Conservation (phyloP, 2,113 vertebrate species). For the Tetraodon nigroviridis region DNA sequence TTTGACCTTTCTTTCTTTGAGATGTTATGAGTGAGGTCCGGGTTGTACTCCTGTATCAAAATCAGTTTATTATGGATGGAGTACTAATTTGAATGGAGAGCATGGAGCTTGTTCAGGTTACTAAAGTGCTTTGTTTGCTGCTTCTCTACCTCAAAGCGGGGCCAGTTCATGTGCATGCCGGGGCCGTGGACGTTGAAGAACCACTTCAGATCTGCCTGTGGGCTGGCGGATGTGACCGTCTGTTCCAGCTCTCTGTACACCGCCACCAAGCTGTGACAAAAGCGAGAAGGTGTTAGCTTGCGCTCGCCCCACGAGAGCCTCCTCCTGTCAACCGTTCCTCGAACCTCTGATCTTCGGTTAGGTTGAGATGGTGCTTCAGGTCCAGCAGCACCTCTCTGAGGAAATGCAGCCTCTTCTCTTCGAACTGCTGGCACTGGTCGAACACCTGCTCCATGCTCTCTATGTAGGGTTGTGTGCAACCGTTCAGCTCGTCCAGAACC, state of each 20-base stretch:
- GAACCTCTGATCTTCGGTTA: conserved; percentile 89
- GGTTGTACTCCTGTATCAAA: conserved; percentile 86
- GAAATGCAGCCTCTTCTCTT: conserved; percentile 91
- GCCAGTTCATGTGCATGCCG: conserved; percentile 97
- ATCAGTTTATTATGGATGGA: neutral
- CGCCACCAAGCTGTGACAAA: conserved; percentile 76
- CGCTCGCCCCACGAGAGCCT: neutral
- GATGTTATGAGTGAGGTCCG: conserved; percentile 83
- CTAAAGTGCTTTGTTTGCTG: neutral
- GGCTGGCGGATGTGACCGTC: conserved; percentile 80
- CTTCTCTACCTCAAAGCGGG: conserved; percentile 87
- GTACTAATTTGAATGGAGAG: no score
- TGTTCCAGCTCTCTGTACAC: conserved; percentile 90
- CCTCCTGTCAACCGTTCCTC: neutral
- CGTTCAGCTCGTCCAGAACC: conserved; percentile 87
- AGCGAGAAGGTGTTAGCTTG: neutral
- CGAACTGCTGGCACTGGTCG: conserved; percentile 92
- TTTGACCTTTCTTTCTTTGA: conserved; percentile 84
- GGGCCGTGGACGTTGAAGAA: conserved; percentile 85
- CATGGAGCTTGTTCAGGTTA: no score
- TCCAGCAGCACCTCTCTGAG: conserved; percentile 89
- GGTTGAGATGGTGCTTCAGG: conserved; percentile 91
- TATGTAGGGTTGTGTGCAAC: conserved; percentile 88
- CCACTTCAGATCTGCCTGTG: conserved; percentile 93
- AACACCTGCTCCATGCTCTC: conserved; percentile 96